Evolutionary conservation across 2,797 vertebrate genomes (phyloP).

Genomic region (Gymnothorax reevesii): DNA sequence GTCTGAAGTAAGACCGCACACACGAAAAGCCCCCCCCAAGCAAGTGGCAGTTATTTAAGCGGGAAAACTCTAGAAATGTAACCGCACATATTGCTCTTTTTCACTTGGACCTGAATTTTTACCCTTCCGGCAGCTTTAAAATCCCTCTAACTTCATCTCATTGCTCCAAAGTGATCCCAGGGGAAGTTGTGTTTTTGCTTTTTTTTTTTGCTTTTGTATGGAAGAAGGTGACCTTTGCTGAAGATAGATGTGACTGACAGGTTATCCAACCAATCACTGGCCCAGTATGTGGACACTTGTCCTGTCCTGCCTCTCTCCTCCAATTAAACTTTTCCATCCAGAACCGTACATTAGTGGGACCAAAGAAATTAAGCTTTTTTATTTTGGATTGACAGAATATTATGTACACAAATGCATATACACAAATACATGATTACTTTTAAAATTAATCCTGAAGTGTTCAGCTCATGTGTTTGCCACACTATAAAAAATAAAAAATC

Average conservation of each 20-base stretch:
- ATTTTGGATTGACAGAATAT: too few species aligned
- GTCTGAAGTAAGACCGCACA: slow-evolving; percentile 28
- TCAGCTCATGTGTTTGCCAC: too few species aligned
- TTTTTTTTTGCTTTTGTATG: background rate
- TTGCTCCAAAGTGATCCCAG: background rate
- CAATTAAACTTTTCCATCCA: too few species aligned
- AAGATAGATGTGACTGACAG: background rate
- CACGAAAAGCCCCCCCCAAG: slow-evolving; percentile 16
- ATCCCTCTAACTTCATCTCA: background rate
- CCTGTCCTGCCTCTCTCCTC: too few species aligned
- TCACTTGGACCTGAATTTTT: slow-evolving; percentile 29
- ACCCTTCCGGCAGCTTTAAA: background rate
- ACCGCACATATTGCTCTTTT: slow-evolving; percentile 42
- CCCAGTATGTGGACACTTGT: too few species aligned
- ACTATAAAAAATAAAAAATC: too few species aligned
- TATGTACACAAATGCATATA: too few species aligned
- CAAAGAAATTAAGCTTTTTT: too few species aligned
- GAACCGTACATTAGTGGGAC: too few species aligned
- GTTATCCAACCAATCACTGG: too few species aligned
- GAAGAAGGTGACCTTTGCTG: background rate
- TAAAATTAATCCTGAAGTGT: too few species aligned
- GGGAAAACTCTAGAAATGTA: slow-evolving; percentile 42
- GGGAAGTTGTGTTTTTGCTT: background rate
- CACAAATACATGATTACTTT: too few species aligned
- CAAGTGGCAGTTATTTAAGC: slow-evolving; percentile 18